phyloP scores from a whole-genome alignment of 23 tunicate genomes.

The Diplosoma virens region DNA sequence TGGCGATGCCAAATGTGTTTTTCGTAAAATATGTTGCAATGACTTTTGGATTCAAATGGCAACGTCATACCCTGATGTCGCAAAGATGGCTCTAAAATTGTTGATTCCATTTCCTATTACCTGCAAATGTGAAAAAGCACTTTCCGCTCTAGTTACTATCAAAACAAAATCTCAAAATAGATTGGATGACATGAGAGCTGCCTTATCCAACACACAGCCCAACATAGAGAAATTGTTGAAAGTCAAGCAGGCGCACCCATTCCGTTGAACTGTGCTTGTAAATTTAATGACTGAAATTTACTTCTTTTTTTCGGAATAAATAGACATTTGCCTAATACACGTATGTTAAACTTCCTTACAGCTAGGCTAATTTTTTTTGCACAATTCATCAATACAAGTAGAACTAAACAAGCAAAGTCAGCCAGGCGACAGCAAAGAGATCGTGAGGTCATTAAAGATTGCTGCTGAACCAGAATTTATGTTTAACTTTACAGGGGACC shows the following conservation, averaged over 20 bases:
- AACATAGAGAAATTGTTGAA: background rate
- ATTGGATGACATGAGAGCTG: no score
- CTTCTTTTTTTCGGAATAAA: background rate
- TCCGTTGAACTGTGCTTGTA: background rate
- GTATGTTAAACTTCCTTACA: background rate
- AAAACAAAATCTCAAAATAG: background rate
- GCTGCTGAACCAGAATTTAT: background rate
- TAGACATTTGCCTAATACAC: background rate
- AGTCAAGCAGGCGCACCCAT: background rate
- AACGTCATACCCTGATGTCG: background rate
- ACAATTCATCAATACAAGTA: background rate
- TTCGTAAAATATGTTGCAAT: background rate
- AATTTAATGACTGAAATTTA: background rate
- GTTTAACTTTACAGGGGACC: background rate
- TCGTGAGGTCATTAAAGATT: background rate
- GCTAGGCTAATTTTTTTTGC: background rate
- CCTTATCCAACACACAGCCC: background rate
- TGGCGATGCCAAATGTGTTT: background rate
- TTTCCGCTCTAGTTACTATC: background rate
- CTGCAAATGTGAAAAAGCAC: background rate
- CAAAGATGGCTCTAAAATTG: no score
- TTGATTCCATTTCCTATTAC: no score
- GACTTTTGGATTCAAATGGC: background rate
- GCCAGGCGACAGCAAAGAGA: background rate
- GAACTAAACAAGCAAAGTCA: background rate